These are phyloP conservation scores for Laticauda laticaudata DNA, from an alignment of 2,113 vertebrate genomes.

Conservation along the genomic window DNA sequence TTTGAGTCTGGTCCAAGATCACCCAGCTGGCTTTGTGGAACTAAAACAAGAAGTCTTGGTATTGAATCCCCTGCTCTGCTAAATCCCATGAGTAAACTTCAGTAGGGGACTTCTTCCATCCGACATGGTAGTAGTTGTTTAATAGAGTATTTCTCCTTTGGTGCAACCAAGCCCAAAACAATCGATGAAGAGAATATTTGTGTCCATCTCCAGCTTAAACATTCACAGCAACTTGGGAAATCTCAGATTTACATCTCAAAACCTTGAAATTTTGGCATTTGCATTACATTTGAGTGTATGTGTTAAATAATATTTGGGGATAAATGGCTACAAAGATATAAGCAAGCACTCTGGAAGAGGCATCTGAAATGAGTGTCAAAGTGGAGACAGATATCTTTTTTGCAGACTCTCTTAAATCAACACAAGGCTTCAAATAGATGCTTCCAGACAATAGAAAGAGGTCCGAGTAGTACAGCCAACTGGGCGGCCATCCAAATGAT, in stretches of 20 bases:
- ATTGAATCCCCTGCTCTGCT: too few relatives aligned
- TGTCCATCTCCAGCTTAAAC: not conserved
- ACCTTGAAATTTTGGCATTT: not conserved
- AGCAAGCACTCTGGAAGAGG: not conserved
- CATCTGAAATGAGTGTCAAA: not conserved
- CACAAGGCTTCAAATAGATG: not conserved
- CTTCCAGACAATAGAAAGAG: not conserved
- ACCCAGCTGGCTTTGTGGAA: too few relatives aligned
- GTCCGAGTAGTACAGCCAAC: not conserved
- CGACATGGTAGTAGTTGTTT: not conserved
- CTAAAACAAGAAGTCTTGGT: not conserved
- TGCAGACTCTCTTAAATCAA: not conserved
- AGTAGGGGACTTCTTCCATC: not conserved
- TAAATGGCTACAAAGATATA: not conserved
- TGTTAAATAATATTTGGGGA: not conserved
- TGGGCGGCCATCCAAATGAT: not conserved
- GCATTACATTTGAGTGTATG: not conserved
- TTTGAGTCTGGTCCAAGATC: too few relatives aligned
- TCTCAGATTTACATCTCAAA: not conserved
- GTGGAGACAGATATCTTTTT: not conserved
- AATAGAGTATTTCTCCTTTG: not conserved
- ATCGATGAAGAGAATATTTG: not conserved
- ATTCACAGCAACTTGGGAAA: not conserved
- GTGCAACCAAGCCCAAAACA: not conserved
- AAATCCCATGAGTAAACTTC: not conserved